phyloP scores from a whole-genome alignment of 1,140 invertebrate species.

The Aphelinus atriplicis region DNA sequence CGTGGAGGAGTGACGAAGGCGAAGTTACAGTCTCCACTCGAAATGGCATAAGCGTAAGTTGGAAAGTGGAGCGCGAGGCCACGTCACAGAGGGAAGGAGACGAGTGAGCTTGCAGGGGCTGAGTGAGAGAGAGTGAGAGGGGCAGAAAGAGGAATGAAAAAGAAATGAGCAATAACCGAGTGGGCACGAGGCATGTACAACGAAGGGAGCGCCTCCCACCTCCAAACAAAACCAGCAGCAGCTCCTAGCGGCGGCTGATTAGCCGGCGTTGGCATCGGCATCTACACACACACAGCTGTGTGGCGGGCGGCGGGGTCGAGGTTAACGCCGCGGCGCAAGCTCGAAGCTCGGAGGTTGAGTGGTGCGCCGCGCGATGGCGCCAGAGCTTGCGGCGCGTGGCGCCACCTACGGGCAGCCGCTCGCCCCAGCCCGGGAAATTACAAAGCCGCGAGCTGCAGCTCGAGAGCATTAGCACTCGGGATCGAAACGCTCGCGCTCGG shows the following conservation, averaged over 20 bases:
- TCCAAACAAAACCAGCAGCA: background rate
- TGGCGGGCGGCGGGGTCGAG: constrained; percentile 18
- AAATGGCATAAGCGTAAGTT: background rate
- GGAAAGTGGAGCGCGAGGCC: constrained; percentile 3
- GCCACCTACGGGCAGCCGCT: background rate
- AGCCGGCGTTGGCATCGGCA: background rate
- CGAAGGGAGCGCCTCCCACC: background rate
- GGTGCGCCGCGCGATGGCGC: background rate
- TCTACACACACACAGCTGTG: background rate
- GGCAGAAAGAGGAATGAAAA: background rate
- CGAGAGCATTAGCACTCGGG: constrained; percentile 14
- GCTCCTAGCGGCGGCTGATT: constrained; percentile 3
- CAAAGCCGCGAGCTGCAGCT: constrained; percentile 1
- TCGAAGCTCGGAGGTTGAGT: too few relatives aligned
- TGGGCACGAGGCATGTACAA: background rate
- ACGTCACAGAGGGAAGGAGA: background rate
- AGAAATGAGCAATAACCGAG: constrained; percentile 25
- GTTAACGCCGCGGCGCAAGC: background rate
- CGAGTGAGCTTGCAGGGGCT: background rate
- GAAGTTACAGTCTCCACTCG: too few relatives aligned
- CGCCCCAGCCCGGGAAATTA: constrained; percentile 29
- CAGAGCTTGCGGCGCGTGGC: background rate
- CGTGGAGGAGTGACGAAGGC: too few relatives aligned
- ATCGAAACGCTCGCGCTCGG: background rate
- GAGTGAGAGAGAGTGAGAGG: background rate